phyloP scores from a whole-genome alignment of 2,797 vertebrate genomes.

The Lophius americanus region DNA sequence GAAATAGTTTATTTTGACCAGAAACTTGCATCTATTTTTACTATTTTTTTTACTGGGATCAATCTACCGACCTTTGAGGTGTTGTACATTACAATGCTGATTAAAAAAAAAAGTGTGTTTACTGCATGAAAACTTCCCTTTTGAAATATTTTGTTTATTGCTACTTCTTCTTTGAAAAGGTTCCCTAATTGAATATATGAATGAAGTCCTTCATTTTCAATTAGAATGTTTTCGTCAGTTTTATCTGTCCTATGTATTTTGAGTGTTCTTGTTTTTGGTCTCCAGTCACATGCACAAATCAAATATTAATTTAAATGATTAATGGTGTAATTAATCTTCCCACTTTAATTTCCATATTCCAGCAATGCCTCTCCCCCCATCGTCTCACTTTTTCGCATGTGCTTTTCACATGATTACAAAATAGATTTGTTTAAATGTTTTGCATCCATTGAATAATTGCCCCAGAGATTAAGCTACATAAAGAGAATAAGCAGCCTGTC shows the following conservation, averaged over 20 bases:
- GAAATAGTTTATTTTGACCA: neutral
- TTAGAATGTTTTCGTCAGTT: neutral
- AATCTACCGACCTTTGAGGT: too few species aligned
- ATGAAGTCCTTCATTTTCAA: neutral
- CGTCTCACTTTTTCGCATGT: neutral
- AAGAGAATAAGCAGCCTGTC: neutral
- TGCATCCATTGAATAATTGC: slow-evolving; percentile 18
- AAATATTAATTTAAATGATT: neutral
- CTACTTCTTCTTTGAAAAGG: neutral
- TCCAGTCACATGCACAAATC: neutral
- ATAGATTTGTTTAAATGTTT: slow-evolving; percentile 1
- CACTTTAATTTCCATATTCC: neutral
- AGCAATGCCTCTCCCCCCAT: neutral
- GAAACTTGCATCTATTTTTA: neutral
- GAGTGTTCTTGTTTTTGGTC: neutral
- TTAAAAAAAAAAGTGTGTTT: too few species aligned
- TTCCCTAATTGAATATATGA: neutral
- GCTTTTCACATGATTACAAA: neutral
- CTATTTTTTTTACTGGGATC: too few species aligned
- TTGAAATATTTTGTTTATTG: too few species aligned
- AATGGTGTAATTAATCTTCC: neutral
- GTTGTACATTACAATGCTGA: too few species aligned
- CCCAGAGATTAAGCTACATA: slow-evolving; percentile 2
- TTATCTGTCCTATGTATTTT: neutral
- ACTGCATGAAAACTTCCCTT: too few species aligned